Evolutionary conservation across 2,113 vertebrate species (phyloP).

Genomic region (Vireo altiloquus): DNA sequence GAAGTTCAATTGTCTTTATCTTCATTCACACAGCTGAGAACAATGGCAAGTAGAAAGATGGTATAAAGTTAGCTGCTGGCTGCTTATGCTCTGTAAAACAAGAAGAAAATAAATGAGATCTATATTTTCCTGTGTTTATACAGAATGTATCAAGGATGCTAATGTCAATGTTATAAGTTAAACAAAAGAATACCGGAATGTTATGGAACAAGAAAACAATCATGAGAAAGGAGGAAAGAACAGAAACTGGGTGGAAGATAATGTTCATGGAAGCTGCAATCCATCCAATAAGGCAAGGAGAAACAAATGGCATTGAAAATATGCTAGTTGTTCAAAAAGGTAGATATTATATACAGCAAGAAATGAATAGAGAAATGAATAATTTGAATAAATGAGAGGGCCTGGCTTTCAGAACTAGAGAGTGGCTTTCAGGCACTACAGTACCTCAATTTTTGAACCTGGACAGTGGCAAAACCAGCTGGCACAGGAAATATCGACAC

Average conservation of each 20-base stretch:
- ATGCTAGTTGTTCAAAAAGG: not conserved
- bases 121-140: not conserved
- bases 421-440: not conserved
- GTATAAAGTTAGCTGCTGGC: not conserved
- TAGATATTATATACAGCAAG: not conserved
- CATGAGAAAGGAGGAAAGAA: not conserved
- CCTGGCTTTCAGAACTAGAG: not conserved
- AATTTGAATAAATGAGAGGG: not conserved
- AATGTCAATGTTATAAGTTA: not conserved
- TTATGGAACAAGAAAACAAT: not conserved
- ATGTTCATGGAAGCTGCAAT: not conserved
- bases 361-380: not conserved
- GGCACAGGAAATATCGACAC: rapidly evolving
- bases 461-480: not conserved
- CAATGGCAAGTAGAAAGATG: not conserved
- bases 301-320: not conserved
- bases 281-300: not conserved
- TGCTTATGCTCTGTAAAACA: not conserved
- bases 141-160: not conserved
- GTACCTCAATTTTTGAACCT: not conserved
- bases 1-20: not conserved
- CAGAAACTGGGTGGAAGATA: not conserved
- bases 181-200: not conserved
- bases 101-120: not conserved
- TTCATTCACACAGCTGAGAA: not conserved